Percentiles rank a stretch among this genome's conserved stretches.
These are phyloP conservation scores for Eugnorisma glareosa DNA, from an alignment of 2,888 invertebrate genomes.

Conservation along the genomic window DNA sequence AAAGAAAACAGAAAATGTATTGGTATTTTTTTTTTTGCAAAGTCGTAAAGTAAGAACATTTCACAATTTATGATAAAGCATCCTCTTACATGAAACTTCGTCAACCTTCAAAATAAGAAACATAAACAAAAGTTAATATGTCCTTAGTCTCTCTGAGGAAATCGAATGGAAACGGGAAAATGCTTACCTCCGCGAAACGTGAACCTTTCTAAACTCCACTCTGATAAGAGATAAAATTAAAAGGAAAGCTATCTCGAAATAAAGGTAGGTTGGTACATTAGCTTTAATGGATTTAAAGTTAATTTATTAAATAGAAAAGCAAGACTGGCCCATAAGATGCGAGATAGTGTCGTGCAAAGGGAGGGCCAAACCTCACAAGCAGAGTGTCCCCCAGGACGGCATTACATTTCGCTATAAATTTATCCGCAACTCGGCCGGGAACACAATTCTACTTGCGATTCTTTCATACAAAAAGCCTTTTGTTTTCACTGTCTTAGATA, in stretches of 20 bases:
- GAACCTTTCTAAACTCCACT: constrained; percentile 36
- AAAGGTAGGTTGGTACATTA: constrained; percentile 55
- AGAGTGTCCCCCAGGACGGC: constrained; percentile 77
- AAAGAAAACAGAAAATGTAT: constrained; percentile 3
- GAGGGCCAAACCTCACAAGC: constrained; percentile 70
- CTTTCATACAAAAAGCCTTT: constrained; percentile 83
- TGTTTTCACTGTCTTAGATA: constrained; percentile 83
- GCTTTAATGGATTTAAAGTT: constrained; percentile 68
- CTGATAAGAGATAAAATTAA: constrained; percentile 53
- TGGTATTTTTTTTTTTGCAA: neutral
- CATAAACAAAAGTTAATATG: constrained; percentile 10
- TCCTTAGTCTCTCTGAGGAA: constrained; percentile 11
- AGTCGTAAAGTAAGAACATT: neutral
- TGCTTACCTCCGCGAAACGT: constrained; percentile 13
- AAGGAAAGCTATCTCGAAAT: constrained; percentile 51
- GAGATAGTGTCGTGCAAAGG: constrained; percentile 73
- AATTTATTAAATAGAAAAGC: constrained; percentile 76
- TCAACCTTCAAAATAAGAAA: constrained; percentile 16
- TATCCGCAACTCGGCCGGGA: constrained; percentile 76
- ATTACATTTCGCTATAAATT: constrained; percentile 84
- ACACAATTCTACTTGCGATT: constrained; percentile 80
- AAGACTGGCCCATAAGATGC: constrained; percentile 70
- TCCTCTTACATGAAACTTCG: constrained; percentile 5
- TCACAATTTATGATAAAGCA: constrained; percentile 17
- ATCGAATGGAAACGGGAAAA: constrained; percentile 30